A percentile compares a stretch with the other conserved stretches of the same genome.
Conservation (phyloP, 2,797 vertebrate genomes). For the Sitta carolinensis region DNA sequence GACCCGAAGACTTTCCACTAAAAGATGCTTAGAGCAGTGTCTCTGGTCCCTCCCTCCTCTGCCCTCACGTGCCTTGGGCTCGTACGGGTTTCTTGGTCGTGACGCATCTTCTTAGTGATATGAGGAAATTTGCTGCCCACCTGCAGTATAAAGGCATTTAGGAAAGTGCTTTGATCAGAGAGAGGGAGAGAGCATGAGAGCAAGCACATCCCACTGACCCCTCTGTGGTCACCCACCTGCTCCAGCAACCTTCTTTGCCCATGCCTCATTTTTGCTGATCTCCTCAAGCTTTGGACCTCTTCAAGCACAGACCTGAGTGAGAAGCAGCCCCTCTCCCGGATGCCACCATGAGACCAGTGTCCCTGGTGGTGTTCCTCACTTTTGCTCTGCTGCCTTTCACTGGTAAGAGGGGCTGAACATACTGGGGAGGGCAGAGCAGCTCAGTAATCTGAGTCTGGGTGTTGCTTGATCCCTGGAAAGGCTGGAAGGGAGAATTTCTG, state of each 20-base stretch:
- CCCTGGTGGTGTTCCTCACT: neutral
- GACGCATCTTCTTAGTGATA: conserved; percentile 42
- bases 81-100: conserved; percentile 6
- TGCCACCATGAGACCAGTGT: neutral
- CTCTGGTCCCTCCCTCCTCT: conserved; percentile 34
- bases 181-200: neutral
- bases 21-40: conserved; percentile 58
- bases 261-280: neutral
- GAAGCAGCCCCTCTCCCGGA: neutral
- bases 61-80: conserved; percentile 39
- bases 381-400: neutral
- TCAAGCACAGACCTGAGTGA: neutral
- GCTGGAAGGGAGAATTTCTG: neutral
- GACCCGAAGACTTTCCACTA: conserved; percentile 68
- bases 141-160: conserved; percentile 51
- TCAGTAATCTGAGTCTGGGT: neutral
- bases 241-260: neutral
- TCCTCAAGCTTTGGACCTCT: neutral
- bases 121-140: conserved; percentile 53
- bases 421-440: neutral
- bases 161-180: conserved; percentile 18
- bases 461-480: neutral
- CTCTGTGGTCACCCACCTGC: neutral
- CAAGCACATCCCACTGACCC: neutral
- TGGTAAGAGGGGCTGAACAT: conserved; percentile 26